Evolutionary conservation across 1,140 invertebrate genomes (phyloP).

Genomic region (Yoshiicerus persimilis): DNA sequence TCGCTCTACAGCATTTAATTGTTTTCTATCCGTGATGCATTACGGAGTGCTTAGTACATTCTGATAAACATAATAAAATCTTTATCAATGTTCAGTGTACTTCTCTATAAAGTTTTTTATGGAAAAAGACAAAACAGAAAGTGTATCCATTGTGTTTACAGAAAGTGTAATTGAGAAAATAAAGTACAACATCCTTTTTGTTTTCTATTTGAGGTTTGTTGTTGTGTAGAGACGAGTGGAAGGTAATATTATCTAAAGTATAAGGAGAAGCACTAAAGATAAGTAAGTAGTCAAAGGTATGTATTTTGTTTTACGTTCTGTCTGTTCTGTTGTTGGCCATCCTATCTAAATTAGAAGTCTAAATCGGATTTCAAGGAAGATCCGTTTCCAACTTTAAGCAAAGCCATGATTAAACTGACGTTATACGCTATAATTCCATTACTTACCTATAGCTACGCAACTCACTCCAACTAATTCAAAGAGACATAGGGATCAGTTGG

Average conservation of each 20-base stretch:
- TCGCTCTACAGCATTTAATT: neutral
- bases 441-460: neutral
- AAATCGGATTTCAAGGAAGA: slow-evolving; percentile 4
- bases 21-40: neutral
- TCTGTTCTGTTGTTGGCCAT: neutral
- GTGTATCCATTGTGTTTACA: neutral
- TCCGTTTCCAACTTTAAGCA: slow-evolving; percentile 5
- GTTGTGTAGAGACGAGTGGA: neutral
- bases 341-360: neutral
- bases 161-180: neutral
- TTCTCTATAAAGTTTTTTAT: neutral
- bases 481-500: neutral
- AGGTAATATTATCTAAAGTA: neutral
- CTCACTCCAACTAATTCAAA: neutral
- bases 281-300: neutral
- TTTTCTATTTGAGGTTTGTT: neutral
- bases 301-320: neutral
- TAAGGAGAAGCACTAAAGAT: no score
- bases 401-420: neutral
- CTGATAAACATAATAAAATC: neutral
- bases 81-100: neutral
- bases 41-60: neutral
- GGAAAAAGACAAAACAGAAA: neutral
- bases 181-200: neutral
- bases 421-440: neutral